phyloP scores from a whole-genome alignment of 2,888 invertebrate species.

The Apantesis nais region DNA sequence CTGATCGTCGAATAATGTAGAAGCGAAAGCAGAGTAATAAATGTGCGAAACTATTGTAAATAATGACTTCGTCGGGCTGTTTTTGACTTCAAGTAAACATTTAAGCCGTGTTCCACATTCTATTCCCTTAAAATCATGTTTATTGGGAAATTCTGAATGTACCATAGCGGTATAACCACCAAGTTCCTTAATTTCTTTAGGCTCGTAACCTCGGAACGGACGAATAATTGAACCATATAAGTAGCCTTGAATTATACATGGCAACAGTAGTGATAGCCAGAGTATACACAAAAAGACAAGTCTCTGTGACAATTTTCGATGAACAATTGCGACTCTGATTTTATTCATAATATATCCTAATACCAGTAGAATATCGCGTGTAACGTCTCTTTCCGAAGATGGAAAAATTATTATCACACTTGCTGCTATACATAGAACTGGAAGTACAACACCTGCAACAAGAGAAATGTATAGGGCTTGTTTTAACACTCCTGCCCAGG shows the following conservation, averaged over 20 bases:
- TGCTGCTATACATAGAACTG: slow-evolving; percentile 41
- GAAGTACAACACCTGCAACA: slow-evolving; percentile 28
- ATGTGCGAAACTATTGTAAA: slow-evolving; percentile 46
- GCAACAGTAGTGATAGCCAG: slow-evolving; percentile 46
- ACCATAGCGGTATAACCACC: slow-evolving; percentile 25
- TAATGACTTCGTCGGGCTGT: slow-evolving; percentile 22
- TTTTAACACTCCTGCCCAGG: slow-evolving; percentile 39
- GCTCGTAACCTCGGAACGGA: slow-evolving; percentile 50
- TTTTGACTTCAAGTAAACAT: slow-evolving; percentile 47
- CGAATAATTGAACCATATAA: slow-evolving; percentile 48
- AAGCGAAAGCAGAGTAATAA: slow-evolving; percentile 34
- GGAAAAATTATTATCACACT: slow-evolving; percentile 46
- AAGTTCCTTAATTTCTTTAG: slow-evolving; percentile 36
- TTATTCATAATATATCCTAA: slow-evolving; percentile 56
- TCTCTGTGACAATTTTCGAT: slow-evolving; percentile 38
- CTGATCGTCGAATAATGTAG: slow-evolving; percentile 39
- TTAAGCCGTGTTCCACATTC: slow-evolving; percentile 42
- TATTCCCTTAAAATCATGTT: not conserved
- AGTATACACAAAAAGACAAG: slow-evolving; percentile 48
- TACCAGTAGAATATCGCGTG: slow-evolving; percentile 46
- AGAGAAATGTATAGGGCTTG: slow-evolving; percentile 21
- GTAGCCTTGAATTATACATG: slow-evolving; percentile 51
- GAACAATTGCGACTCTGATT: slow-evolving; percentile 26
- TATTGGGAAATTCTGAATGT: slow-evolving; percentile 3
- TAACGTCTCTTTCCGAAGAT: slow-evolving; percentile 28